Percentiles rank a stretch among this genome's conserved stretches.
Evolutionary conservation across 2,888 invertebrate species (phyloP).

Genomic region (Erebia epiphron): DNA sequence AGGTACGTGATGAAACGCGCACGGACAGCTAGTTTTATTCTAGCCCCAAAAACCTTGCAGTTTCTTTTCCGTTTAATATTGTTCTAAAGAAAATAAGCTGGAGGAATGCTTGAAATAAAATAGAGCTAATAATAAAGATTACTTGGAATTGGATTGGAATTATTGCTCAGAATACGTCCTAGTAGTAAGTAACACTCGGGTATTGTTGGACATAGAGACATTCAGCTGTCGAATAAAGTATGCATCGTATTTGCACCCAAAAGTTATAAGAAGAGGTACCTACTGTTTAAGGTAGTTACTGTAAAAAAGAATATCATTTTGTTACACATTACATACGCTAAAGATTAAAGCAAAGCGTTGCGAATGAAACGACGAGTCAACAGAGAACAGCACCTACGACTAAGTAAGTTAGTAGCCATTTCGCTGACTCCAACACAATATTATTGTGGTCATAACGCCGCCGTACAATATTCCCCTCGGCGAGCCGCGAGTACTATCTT

Average conservation of each 20-base stretch:
- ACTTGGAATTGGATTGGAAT: too few species aligned
- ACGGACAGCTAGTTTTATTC: constrained; percentile 6
- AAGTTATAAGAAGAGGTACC: too few species aligned
- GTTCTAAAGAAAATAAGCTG: not conserved
- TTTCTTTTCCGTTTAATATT: not conserved
- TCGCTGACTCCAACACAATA: not conserved
- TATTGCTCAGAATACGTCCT: too few species aligned
- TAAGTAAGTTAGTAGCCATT: not conserved
- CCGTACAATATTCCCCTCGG: not conserved
- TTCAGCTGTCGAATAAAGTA: too few species aligned
- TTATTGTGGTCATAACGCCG: constrained; percentile 8
- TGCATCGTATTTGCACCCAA: too few species aligned
- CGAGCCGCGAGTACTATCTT: not conserved
- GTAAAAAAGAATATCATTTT: too few species aligned
- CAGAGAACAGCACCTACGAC: not conserved
- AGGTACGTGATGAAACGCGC: constrained; percentile 9
- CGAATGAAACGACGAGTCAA: too few species aligned
- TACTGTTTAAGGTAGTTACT: too few species aligned
- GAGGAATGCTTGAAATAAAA: not conserved
- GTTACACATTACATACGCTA: too few species aligned
- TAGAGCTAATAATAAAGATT: not conserved
- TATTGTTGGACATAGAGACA: too few species aligned
- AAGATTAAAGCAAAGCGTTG: too few species aligned
- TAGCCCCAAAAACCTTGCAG: not conserved
- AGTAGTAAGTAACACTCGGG: too few species aligned